Base-by-base conservation (phyloP, 2,888 invertebrate genomes). In the Lepidocyrtoides sp. region DNA sequence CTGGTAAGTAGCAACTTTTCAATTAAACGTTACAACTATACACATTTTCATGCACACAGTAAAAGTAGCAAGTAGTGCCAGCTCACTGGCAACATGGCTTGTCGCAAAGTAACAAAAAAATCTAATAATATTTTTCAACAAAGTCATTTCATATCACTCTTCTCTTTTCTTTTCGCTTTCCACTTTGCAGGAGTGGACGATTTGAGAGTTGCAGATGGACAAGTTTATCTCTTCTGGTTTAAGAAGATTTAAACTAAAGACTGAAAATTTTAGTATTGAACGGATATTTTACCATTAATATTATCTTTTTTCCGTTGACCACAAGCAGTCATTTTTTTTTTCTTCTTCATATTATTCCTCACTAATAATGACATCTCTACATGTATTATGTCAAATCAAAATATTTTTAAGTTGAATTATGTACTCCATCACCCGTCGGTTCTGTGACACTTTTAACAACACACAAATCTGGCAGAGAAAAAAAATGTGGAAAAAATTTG, bases 161-260 rank as follows among this genome's bases (percentile, higher is more conserved):
- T n/a, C 14, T 48, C 41, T 72, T 10, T 75, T 23, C 44, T 20
- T 75, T 69, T 69, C 32, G 14, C 63, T 32, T 81, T 44, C 92
- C 91, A 29, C 93, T 94, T 96, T 96, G 8, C 95, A 97, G 98
- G 98, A 94, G 98, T 98, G 44, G 98, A 98, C 95, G 98, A 98
- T 95, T 96, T 98, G 93, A 96, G 97, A 94, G 98, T 98, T 41
- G 97, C 98, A 95, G 98, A 98, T 94, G 98, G 98, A 23, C 98
- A 98, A 95, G 97, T 98, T 95, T 98, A 98, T 95, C 96, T 98
- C 77, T 98, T 98, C 96, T 98, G 98, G 98, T 98, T 98, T 96
- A 98, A 98, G 96, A 98, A 98, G 95, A 96, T 98, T 96, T 98
- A 95, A 95, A 94, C 36, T 87, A 63, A 89, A 92, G 88, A 91